Evolutionary conservation across 1,140 invertebrate genomes (phyloP).

Genomic region (Trachelipus rathkii): DNA sequence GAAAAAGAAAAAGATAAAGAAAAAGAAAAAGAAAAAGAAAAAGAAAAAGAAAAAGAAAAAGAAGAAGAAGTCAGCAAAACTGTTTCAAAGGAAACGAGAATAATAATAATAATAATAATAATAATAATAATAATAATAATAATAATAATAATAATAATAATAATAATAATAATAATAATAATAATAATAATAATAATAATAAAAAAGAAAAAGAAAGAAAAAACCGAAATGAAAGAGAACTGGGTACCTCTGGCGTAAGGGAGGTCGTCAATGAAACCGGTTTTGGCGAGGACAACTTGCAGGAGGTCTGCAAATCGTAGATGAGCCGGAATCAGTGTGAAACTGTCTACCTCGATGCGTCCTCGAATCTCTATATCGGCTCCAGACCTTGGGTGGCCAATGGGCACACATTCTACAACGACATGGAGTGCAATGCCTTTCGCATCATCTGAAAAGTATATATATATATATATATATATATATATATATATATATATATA

Average conservation of each 20-base stretch:
- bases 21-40: too few relatives aligned
- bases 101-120: too few relatives aligned
- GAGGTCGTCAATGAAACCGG: slow-evolving; percentile 11
- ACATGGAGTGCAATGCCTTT: slow-evolving; percentile 2
- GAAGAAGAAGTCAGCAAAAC: too few relatives aligned
- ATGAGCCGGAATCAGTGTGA: neutral
- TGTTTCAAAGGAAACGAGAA: too few relatives aligned
- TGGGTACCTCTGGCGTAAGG: neutral
- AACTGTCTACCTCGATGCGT: slow-evolving; percentile 17
- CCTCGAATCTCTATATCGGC: neutral
- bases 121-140: too few relatives aligned
- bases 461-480: slow-evolving; percentile 15
- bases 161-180: too few relatives aligned
- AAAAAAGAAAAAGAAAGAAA: neutral
- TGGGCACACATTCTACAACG: slow-evolving; percentile 5
- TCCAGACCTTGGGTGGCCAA: neutral
- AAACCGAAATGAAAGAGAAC: too few relatives aligned
- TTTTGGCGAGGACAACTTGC: slow-evolving; percentile 14
- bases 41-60: too few relatives aligned
- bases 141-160: slow-evolving; percentile 20
- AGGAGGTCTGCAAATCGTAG: slow-evolving; percentile 17
- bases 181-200: slow-evolving; percentile 22
- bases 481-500: slow-evolving; percentile 12
- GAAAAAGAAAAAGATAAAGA: too few relatives aligned
- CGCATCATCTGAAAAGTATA: neutral